Conservation (phyloP, 2,888 invertebrate species). For the Drosophila mettleri region DNA sequence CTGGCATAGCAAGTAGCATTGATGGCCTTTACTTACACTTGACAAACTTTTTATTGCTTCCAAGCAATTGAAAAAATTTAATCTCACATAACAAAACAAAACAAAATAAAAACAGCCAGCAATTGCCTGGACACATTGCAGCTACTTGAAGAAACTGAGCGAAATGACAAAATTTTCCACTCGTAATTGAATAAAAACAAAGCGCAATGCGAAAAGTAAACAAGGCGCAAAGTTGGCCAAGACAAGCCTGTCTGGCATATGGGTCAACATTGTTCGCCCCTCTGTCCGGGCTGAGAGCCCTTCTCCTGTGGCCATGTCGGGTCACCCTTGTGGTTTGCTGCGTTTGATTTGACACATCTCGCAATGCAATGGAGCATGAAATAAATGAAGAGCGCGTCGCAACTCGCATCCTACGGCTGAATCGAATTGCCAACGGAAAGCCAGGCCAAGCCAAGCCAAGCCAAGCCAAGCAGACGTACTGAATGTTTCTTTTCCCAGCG, state of each 20-base stretch:
- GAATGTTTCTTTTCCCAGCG: conserved; percentile 6
- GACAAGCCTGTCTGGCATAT: conserved; percentile 28
- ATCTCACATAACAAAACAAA: conserved; percentile 54
- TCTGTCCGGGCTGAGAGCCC: not conserved
- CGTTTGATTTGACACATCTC: conserved; percentile 75
- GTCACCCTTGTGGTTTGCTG: conserved; percentile 50
- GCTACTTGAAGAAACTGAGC: conserved; percentile 32
- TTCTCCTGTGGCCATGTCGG: not conserved
- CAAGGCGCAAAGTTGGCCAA: conserved; percentile 37
- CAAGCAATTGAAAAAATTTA: conserved; percentile 75
- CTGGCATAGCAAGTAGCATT: conserved; percentile 16
- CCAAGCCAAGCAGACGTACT: conserved; percentile 3
- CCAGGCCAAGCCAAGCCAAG: conserved; percentile 4
- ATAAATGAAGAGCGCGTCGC: conserved; percentile 65
- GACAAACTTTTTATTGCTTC: conserved; percentile 81
- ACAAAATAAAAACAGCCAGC: conserved; percentile 14
- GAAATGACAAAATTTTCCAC: conserved; percentile 49
- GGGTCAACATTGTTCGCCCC: conserved; percentile 23
- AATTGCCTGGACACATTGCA: conserved; percentile 44
- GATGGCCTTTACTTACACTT: conserved; percentile 66
- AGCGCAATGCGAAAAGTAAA: conserved; percentile 55
- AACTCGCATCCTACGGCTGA: conserved; percentile 38
- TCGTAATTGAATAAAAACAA: conserved; percentile 77
- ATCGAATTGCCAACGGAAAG: conserved; percentile 29
- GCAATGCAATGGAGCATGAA: conserved; percentile 78